Conservation (phyloP, 2,797 vertebrate species). For the Lepilemur septentrionalis region DNA sequence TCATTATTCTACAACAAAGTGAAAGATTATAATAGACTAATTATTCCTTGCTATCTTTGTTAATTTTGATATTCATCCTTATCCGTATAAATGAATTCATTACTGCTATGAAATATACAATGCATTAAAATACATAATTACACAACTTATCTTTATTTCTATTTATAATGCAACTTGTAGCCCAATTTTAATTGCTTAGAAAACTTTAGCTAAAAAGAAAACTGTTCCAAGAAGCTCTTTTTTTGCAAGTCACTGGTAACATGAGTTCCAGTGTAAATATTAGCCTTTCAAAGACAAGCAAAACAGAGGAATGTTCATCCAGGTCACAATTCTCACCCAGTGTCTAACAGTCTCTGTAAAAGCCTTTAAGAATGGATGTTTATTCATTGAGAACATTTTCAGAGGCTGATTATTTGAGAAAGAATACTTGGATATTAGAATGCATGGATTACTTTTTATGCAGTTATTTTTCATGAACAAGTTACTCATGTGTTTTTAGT, state of each 20-base stretch:
- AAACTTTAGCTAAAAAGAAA: not conserved
- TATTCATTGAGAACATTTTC: not conserved
- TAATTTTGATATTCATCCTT: not conserved
- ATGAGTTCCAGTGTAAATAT: not conserved
- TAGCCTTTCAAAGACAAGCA: not conserved
- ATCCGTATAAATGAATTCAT: not conserved
- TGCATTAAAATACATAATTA: not conserved
- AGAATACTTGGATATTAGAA: not conserved
- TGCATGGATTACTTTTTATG: not conserved
- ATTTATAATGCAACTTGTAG: not conserved
- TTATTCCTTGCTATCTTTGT: not conserved
- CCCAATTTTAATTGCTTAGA: constrained; percentile 12
- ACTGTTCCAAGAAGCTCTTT: not conserved
- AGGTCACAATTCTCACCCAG: not conserved
- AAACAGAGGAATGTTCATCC: not conserved
- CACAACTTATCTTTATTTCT: not conserved
- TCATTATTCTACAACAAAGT: not conserved
- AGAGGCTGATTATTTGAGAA: not conserved
- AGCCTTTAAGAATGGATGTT: not conserved
- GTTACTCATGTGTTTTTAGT: not conserved
- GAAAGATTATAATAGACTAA: not conserved
- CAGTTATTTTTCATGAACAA: not conserved
- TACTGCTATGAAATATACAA: not conserved
- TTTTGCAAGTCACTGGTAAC: not conserved
- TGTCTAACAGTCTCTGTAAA: not conserved